These are phyloP conservation scores for Mastomys coucha DNA, from an alignment of 2,113 vertebrate genomes.

Conservation along the genomic window DNA sequence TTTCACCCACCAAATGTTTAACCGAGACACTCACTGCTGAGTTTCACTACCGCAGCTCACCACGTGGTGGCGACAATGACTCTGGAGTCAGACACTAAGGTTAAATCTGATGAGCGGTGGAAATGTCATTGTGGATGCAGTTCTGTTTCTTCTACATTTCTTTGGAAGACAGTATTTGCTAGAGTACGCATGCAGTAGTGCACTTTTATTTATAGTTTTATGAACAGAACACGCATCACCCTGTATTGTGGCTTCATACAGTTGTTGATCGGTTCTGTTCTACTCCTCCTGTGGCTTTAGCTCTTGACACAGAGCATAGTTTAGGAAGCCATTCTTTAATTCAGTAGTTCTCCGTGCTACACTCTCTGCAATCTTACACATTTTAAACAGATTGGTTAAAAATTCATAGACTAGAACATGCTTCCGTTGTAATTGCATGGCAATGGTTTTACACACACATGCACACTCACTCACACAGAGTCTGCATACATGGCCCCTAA, in stretches of 20 bases:
- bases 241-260: not conserved
- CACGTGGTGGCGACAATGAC: not conserved
- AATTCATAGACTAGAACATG: not conserved
- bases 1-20: not conserved
- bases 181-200: not conserved
- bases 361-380: not conserved
- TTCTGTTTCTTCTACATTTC: not conserved
- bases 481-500: not conserved
- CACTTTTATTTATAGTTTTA: not conserved
- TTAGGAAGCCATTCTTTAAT: not conserved
- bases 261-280: not conserved
- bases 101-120: not conserved
- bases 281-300: not conserved
- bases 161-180: not conserved
- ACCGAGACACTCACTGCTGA: not conserved
- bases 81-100: rapidly evolving
- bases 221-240: not conserved
- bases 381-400: not conserved
- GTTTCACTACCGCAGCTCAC: not conserved
- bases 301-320: not conserved
- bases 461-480: not conserved
- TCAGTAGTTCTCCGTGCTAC: not conserved
- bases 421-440: not conserved
- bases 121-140: rapidly evolving
- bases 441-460: not conserved